Base-by-base conservation (phyloP, 2,888 invertebrate genomes). In the Isotomurus palustris region DNA sequence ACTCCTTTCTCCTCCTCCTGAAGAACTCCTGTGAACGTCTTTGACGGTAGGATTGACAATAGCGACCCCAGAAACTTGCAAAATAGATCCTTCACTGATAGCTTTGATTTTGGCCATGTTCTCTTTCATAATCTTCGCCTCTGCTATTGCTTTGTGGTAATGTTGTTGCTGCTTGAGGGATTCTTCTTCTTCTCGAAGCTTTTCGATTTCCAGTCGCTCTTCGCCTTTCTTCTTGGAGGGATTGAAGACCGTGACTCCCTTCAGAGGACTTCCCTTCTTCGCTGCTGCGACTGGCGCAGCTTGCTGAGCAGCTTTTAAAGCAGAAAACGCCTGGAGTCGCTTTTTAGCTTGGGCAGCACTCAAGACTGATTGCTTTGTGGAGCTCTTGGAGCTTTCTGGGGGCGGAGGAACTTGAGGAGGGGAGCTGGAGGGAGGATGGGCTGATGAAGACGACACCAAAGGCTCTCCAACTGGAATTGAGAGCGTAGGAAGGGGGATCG, bases 331-430 rank as follows among this genome's bases (percentile, higher is more conserved):
- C 45, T 75, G 71, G 3, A 77, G 71, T 22, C 76, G 67, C 62
- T 77, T 77, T 64, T 76, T 76, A 5, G 77, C 77, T 53, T 74
- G 73, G 21, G 72, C 72, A 65, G 73, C 75, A 2, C 76, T 75
- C 17, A 76, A 65, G 4, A 75, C 72, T 6, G 40, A 6, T 6
- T 22, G 4, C 22, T 62, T 58, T 10, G 55, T 57, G 36, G 45
- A 49, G 29, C 58, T 58, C 29, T 64, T 64, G 28, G 35, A 47
- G 10, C 49, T 27, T 36, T 51, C 58, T n/a, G 51, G 17, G 17
- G 27, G 40, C 4, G 3, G 41, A 3, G 24, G 53, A 53, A 49
- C 43, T 10, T 47, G 52, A 35, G 45, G n/a, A 6, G 24, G 14
- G 36, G 60, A 57, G 38, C 50, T 56, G 19, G 64, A 58, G 14